Percentiles rank a stretch among this genome's conserved stretches.
Conservation (phyloP, 2,113 vertebrate species). For the Actinemys pallida region DNA sequence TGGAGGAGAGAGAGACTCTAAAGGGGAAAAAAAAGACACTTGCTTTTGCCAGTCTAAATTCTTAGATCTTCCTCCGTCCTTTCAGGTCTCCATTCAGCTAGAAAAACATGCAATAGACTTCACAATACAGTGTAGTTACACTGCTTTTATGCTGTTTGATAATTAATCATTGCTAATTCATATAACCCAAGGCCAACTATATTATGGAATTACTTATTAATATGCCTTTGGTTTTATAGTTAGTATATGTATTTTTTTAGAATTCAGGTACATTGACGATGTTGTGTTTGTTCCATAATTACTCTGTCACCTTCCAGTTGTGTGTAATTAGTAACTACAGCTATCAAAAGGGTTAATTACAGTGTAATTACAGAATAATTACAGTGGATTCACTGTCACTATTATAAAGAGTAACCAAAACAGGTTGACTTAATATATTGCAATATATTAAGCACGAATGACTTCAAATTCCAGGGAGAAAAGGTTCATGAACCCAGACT, state of each 20-base stretch:
- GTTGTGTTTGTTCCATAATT: not conserved
- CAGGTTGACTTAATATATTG: accelerated
- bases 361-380: not conserved
- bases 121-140: not conserved
- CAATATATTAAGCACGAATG: not conserved
- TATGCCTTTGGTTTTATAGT: constrained; percentile 43
- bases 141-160: constrained; percentile 10
- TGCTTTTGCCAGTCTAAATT: constrained; percentile 33
- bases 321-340: not conserved
- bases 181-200: not conserved
- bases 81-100: constrained; percentile 20
- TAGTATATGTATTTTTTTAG: not conserved
- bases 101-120: not conserved
- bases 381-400: not conserved
- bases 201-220: constrained; percentile 32
- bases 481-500: not conserved
- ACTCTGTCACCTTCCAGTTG: not conserved
- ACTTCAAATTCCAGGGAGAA: not conserved
- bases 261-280: not conserved
- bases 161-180: not conserved
- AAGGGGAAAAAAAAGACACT: not conserved
- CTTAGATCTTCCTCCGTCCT: constrained; percentile 18
- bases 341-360: accelerated
- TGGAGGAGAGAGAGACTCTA: constrained; percentile 41
- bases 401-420: not conserved